Evolutionary conservation across 2,888 invertebrate genomes (phyloP).

Genomic region (Gordius sp.): DNA sequence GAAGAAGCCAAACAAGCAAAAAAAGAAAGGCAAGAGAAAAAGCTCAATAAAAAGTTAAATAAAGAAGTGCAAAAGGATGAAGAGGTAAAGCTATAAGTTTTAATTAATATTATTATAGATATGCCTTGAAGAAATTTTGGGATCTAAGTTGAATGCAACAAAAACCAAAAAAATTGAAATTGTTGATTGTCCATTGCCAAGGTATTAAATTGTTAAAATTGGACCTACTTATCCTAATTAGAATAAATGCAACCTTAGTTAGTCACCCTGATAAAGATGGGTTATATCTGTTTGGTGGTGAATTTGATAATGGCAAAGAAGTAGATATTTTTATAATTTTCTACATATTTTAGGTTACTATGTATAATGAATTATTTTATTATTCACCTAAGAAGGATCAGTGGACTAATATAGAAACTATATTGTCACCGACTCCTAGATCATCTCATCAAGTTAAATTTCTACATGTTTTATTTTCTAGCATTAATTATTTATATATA

Average conservation of each 20-base stretch:
- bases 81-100: not conserved
- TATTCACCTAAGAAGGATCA: not conserved
- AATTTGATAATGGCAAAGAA: constrained; percentile 14
- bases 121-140: not conserved
- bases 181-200: not conserved
- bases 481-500: not conserved
- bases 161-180: not conserved
- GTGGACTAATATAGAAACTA: not conserved
- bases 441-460: constrained; percentile 12
- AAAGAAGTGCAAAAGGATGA: not conserved
- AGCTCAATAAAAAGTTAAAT: not conserved
- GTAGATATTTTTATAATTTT: not conserved
- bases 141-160: not conserved
- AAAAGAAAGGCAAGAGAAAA: not conserved
- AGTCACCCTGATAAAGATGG: not conserved
- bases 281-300: constrained; percentile 10
- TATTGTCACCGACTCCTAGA: not conserved
- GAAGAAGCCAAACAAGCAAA: not conserved
- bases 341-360: not conserved
- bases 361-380: constrained; percentile 3
- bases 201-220: constrained; percentile 4
- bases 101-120: not conserved
- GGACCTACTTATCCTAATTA: not conserved
- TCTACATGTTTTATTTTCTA: not conserved
- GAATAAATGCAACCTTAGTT: not conserved